Evolutionary conservation across 2,888 invertebrate genomes (phyloP).

Genomic region (Hypomecis punctinalis): DNA sequence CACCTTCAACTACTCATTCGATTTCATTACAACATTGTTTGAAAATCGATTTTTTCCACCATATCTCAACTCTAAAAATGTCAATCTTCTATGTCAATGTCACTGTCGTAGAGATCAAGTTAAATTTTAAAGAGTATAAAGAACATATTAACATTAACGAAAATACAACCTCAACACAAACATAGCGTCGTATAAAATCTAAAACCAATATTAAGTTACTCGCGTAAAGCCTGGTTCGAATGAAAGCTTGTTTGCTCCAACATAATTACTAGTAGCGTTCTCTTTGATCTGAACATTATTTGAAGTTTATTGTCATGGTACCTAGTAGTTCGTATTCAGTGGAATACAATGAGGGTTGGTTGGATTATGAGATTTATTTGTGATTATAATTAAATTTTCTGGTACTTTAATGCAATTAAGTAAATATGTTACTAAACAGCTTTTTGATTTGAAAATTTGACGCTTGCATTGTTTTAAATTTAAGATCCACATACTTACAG

Average conservation of each 20-base stretch:
- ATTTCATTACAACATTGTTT: no score
- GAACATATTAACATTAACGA: no score
- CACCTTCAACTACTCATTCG: no score
- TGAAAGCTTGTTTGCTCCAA: constrained; percentile 25
- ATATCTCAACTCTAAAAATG: no score
- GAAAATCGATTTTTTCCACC: no score
- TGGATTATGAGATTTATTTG: constrained; percentile 10
- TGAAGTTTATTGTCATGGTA: constrained; percentile 16
- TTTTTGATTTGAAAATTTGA: no score
- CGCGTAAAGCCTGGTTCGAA: constrained; percentile 5
- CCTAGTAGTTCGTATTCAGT: constrained; percentile 3
- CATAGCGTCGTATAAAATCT: constrained; percentile 21
- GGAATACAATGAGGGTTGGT: neutral
- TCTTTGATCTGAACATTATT: constrained; percentile 28
- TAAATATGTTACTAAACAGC: no score
- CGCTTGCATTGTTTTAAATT: no score
- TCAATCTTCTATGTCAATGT: no score
- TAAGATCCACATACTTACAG: no score
- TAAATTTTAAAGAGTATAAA: no score
- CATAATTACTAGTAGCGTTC: constrained; percentile 26
- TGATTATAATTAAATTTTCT: constrained; percentile 1
- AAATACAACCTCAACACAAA: constrained; percentile 16
- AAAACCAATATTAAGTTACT: constrained; percentile 28
- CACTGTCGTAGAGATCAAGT: no score
- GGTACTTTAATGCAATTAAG: neutral